Base-by-base conservation (phyloP, 1,140 invertebrate genomes). In the Cyclargus thomasi region DNA sequence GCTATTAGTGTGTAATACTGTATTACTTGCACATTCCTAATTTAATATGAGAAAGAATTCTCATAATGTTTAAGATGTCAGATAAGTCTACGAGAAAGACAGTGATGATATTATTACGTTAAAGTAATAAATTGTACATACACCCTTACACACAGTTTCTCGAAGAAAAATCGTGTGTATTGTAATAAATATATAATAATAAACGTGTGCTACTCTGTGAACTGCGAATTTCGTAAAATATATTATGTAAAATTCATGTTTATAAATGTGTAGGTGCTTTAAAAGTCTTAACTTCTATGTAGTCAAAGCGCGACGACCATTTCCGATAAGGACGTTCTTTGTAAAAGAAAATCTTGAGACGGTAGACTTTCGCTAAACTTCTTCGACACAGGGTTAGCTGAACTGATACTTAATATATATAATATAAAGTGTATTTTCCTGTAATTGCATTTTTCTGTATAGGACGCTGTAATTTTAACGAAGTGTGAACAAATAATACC, bases 401-500 rank as follows among this genome's bases (percentile, higher is more conserved):
- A 47, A 47, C 39, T 47, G 39, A 47, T 47, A 47, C 39, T 47
- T 47, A 47, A 47, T 47, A 47, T 47, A 47, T 47, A 47, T 47
- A 14, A 47, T 47, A 47, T 47, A 47, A 47, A 47, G 39, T 47
- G 11, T 47, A 47, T 47, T 47, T 47, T 47, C 39, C 39, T 47
- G 39, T 47, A 47, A 47, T 47, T 47, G 39, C 39, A 47, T 47
- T 47, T 47, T 47, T 47, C 39, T 47, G 39, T 47, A 47, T 47
- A 47, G 39, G 39, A 47, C 39, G 39, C 39, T 47, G 39, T 47
- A 47, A 47, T 47, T 47, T 47, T 47, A 47, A 47, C 39, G 39
- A 47, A 47, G 39, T 47, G 39, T 47, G 39, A 47, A 47, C 11
- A 47, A 47, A 47, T 47, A 47, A 47, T 47, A 47, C 39, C 39